A percentile compares a stretch with the other conserved stretches of the same genome.
Evolutionary conservation across 2,797 vertebrate genomes (phyloP).

Genomic region (Molossus molossus): DNA sequence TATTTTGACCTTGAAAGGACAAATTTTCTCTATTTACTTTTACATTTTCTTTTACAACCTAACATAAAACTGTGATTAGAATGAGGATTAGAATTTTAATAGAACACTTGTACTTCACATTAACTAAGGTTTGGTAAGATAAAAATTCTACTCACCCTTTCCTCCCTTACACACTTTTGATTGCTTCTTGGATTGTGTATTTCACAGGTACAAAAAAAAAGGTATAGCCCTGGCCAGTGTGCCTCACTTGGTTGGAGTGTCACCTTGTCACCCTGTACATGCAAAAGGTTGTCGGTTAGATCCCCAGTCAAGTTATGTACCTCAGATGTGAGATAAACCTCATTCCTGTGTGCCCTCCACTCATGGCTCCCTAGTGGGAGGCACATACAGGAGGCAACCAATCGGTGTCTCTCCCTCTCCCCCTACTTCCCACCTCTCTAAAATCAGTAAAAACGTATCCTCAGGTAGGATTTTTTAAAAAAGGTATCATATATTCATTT

Average conservation of each 20-base stretch:
- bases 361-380: not conserved
- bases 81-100: slow-evolving; percentile 14
- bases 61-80: slow-evolving; percentile 47
- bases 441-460: not conserved
- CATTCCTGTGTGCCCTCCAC: no score
- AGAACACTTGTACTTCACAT: not conserved
- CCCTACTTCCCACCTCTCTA: not conserved
- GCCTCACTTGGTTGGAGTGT: not conserved
- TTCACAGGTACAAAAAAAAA: not conserved
- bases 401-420: not conserved
- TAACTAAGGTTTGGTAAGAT: not conserved
- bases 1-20: not conserved
- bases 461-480: not conserved
- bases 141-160: not conserved
- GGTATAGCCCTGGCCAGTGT: not conserved
- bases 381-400: not conserved
- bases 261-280: not conserved
- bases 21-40: slow-evolving; percentile 46
- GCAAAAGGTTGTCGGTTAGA: not conserved
- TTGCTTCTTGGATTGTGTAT: not conserved
- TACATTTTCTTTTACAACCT: slow-evolving; percentile 27
- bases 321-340: not conserved
- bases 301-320: not conserved
- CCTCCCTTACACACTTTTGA: not conserved
- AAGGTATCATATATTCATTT: not conserved